Evolutionary conservation across 2,113 vertebrate species (phyloP).

Genomic region (Piprites chloris): DNA sequence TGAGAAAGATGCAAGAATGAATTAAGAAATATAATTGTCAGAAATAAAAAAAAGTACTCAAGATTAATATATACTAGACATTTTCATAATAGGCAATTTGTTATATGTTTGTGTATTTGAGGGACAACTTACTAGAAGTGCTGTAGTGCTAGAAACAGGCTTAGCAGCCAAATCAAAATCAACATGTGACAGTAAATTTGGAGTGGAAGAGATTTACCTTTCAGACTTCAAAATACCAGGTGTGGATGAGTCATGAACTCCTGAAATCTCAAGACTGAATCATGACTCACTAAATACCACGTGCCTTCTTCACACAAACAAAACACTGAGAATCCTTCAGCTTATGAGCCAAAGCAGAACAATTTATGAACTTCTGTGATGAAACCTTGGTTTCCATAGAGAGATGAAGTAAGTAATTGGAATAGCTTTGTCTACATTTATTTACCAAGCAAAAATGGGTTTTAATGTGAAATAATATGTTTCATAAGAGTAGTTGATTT

Average conservation of each 20-base stretch:
- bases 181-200: background rate
- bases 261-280: background rate
- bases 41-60: background rate
- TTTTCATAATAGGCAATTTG: background rate
- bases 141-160: background rate
- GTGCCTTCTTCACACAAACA: background rate
- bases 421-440: background rate
- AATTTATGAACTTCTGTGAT: background rate
- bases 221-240: background rate
- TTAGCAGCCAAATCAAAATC: background rate
- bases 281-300: background rate
- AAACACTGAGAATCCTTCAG: background rate
- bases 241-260: constrained; percentile 18
- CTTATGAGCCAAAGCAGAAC: background rate
- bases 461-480: background rate
- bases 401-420: background rate
- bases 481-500: background rate
- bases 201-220: background rate
- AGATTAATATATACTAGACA: background rate
- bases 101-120: background rate
- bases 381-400: background rate
- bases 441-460: background rate
- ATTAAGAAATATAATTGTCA: background rate
- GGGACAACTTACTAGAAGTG: background rate
- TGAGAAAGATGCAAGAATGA: background rate